Evolutionary conservation across 2,888 invertebrate species (phyloP).

Genomic region (Labia minor): DNA sequence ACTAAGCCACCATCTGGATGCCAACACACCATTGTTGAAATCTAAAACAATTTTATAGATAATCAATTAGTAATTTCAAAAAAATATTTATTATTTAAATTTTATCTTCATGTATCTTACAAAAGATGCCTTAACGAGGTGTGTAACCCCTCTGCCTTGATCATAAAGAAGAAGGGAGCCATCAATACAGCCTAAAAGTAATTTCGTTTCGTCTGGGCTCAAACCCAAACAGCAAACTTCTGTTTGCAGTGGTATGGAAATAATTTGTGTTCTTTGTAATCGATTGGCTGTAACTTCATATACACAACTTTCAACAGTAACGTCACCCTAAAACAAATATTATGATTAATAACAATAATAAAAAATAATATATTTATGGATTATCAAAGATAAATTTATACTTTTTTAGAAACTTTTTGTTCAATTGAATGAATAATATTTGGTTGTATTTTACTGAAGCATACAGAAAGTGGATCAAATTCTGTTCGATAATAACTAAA

Average conservation of each 20-base stretch:
- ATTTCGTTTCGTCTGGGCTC: slow-evolving; percentile 59
- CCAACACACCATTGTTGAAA: slow-evolving; percentile 58
- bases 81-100: too few relatives aligned
- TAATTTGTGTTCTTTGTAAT: slow-evolving; percentile 53
- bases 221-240: slow-evolving; percentile 55
- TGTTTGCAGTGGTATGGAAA: slow-evolving; percentile 58
- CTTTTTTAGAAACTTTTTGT: slow-evolving; percentile 63
- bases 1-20: slow-evolving; percentile 58
- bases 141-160: slow-evolving; percentile 59
- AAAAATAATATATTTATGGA: too few relatives aligned
- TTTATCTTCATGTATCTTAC: too few relatives aligned
- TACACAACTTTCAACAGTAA: slow-evolving; percentile 58
- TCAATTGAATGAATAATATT: slow-evolving; percentile 68
- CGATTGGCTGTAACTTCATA: slow-evolving; percentile 48
- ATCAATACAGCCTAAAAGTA: slow-evolving; percentile 75
- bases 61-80: neutral
- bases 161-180: slow-evolving; percentile 73
- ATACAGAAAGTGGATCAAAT: slow-evolving; percentile 74
- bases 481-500: slow-evolving; percentile 75
- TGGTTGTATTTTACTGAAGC: slow-evolving; percentile 59
- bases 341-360: slow-evolving; percentile 30
- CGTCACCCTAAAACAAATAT: slow-evolving; percentile 44
- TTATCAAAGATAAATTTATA: slow-evolving; percentile 32
- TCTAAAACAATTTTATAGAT: slow-evolving; percentile 35
- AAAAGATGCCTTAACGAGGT: slow-evolving; percentile 65